Conservation (phyloP, 2,797 vertebrate genomes). For the Natrix natrix region DNA sequence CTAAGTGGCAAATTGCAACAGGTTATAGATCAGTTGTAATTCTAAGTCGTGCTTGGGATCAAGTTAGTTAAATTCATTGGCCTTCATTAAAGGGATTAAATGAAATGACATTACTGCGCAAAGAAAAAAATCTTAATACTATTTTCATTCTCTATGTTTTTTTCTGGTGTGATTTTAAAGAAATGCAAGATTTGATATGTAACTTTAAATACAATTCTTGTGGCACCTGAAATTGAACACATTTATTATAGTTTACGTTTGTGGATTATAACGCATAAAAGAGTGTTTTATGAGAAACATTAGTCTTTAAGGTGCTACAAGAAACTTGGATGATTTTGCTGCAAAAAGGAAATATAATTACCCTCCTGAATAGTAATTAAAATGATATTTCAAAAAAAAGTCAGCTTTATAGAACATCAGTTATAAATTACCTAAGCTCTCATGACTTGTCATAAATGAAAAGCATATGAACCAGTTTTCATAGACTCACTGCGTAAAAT, state of each 20-base stretch:
- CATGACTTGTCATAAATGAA: neutral
- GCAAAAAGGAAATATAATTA: neutral
- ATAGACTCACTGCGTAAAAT: neutral
- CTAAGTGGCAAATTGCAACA: neutral
- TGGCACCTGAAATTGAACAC: neutral
- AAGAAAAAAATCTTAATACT: neutral
- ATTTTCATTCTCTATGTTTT: neutral
- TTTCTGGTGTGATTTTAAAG: neutral
- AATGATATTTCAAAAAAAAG: neutral
- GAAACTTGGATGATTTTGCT: neutral
- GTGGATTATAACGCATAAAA: neutral
- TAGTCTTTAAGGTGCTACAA: neutral
- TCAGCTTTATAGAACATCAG: neutral
- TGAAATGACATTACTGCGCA: neutral
- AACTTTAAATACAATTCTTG: neutral
- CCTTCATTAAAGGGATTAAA: constrained; percentile 4
- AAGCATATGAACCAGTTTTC: neutral
- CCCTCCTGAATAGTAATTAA: neutral
- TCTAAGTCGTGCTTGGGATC: neutral
- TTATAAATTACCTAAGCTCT: neutral
- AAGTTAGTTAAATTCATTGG: neutral
- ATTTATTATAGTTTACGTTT: neutral
- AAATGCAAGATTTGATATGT: neutral
- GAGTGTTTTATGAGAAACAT: neutral
- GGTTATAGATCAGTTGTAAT: constrained; percentile 11